A percentile compares a stretch with the other conserved stretches of the same genome.
Conservation (phyloP, 2,888 invertebrate genomes). For the Anaspis maculata region DNA sequence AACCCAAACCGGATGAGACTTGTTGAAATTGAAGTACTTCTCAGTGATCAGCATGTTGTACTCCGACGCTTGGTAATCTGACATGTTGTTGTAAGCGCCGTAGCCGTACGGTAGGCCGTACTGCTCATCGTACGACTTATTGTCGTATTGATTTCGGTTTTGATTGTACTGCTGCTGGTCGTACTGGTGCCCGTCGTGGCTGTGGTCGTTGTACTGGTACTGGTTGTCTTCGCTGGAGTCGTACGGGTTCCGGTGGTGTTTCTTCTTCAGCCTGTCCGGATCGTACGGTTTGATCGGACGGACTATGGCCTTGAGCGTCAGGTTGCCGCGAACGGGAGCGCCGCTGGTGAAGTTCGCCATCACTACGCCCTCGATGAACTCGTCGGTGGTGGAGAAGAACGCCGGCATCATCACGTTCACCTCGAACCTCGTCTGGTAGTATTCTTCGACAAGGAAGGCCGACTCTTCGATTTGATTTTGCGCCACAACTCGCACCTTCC, state of each 20-base stretch:
- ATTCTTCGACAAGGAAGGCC: constrained; percentile 84
- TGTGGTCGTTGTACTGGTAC: constrained; percentile 8
- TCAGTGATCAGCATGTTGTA: constrained; percentile 50
- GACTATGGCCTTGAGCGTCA: constrained; percentile 74
- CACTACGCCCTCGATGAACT: constrained; percentile 73
- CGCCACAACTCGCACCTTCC: constrained; percentile 83
- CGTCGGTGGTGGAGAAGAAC: constrained; percentile 83
- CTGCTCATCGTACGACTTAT: too few relatives aligned
- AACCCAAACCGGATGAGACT: constrained; percentile 76
- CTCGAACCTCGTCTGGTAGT: constrained; percentile 91
- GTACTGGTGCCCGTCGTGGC: too few relatives aligned
- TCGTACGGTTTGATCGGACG: constrained; percentile 52
- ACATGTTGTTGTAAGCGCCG: constrained; percentile 11
- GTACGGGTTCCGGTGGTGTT: constrained; percentile 17
- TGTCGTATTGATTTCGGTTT: too few relatives aligned
- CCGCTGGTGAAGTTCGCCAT: constrained; percentile 96
- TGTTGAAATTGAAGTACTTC: constrained; percentile 70
- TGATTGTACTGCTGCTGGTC: too few relatives aligned
- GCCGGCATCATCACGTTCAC: constrained; percentile 95
- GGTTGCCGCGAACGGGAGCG: constrained; percentile 80
- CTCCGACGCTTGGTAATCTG: constrained; percentile 24
- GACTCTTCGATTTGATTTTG: constrained; percentile 83
- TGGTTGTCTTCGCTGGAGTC: constrained; percentile 1
- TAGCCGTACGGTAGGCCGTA: too few relatives aligned
- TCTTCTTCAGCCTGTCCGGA: constrained; percentile 20